Conservation (phyloP, 2,888 invertebrate genomes). For the Parnassius orleans region DNA sequence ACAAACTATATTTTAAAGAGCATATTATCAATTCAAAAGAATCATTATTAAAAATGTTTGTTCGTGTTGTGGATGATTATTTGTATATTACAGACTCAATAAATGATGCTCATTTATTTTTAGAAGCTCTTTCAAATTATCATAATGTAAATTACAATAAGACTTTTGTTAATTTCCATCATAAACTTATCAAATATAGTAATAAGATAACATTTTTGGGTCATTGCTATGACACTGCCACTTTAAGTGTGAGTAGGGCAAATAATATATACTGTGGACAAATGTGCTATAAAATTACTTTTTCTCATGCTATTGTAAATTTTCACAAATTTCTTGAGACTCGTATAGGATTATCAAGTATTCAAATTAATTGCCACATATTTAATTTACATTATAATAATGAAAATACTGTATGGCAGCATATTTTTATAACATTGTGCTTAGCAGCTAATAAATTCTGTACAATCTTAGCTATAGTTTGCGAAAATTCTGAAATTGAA, state of each 20-base stretch:
- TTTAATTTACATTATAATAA: conserved; percentile 64
- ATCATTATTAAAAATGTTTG: conserved; percentile 52
- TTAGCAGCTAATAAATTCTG: conserved; percentile 75
- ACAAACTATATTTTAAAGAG: conserved; percentile 55
- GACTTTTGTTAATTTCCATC: conserved; percentile 64
- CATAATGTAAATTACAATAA: conserved; percentile 69
- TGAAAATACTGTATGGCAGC: conserved; percentile 63
- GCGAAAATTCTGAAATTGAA: conserved; percentile 51
- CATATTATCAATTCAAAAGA: conserved; percentile 42
- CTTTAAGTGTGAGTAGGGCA: conserved; percentile 62
- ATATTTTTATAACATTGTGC: conserved; percentile 67
- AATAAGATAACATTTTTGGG: conserved; percentile 66
- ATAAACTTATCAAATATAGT: conserved; percentile 48
- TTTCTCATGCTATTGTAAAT: conserved; percentile 55
- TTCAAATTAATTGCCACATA: conserved; percentile 65
- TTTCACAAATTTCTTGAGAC: conserved; percentile 63
- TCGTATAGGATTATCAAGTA: conserved; percentile 67
- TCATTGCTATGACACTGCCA: conserved; percentile 60
- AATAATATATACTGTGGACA: conserved; percentile 62
- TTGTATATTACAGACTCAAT: conserved; percentile 69
- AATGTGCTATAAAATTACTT: conserved; percentile 73
- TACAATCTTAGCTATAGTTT: conserved; percentile 63
- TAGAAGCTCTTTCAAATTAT: conserved; percentile 58
- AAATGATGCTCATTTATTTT: conserved; percentile 57
- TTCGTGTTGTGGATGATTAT: conserved; percentile 74